Conservation (phyloP, 2,113 vertebrate species). For the Pimephales promelas region DNA sequence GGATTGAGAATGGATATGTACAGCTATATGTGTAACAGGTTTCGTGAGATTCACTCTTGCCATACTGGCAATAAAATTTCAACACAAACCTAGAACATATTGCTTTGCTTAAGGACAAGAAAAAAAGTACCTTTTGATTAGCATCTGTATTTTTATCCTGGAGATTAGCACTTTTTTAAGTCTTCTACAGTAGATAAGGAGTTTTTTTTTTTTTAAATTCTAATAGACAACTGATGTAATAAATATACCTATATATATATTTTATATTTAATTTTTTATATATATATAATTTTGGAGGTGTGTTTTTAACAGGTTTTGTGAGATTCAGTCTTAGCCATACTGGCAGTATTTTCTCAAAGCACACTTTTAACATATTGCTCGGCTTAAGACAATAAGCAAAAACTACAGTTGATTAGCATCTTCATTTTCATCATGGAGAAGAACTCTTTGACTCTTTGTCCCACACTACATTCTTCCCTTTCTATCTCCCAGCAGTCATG, state of each 20-base stretch:
- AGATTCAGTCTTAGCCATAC: neutral
- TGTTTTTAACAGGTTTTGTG: neutral
- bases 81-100: no score
- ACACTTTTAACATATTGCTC: neutral
- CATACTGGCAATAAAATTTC: no score
- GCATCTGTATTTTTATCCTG: conserved; percentile 44
- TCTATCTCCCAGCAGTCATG: conserved; percentile 37
- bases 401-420: conserved; percentile 28
- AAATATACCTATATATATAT: no score
- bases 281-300: neutral
- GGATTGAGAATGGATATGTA: no score
- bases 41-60: no score
- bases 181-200: no score
- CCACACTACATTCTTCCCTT: conserved; percentile 41
- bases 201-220: neutral
- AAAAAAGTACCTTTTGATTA: conserved; percentile 24
- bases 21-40: no score
- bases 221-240: neutral
- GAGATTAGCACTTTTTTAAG: conserved; percentile 10
- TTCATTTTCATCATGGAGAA: conserved; percentile 40
- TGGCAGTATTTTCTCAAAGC: conserved; percentile 9
- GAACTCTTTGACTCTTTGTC: conserved; percentile 31
- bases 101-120: neutral
- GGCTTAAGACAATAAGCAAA: neutral
- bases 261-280: neutral